A percentile compares a stretch with the other conserved stretches of the same genome.
phyloP scores from a whole-genome alignment of 2,113 vertebrate species.

The Manacus vitellinus region DNA sequence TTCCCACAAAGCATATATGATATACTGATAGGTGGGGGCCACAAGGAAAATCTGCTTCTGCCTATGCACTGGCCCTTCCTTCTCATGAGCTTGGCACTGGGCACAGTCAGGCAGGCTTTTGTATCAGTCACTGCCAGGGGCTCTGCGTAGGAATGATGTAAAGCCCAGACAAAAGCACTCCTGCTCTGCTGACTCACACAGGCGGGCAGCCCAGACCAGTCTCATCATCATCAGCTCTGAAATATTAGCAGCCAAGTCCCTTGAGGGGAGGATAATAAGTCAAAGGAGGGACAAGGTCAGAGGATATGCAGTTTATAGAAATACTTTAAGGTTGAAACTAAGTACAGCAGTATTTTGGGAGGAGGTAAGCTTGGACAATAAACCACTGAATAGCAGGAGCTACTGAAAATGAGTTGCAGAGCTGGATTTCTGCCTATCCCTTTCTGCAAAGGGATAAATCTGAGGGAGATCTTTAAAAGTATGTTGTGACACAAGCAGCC shows the following conservation, averaged over 20 bases:
- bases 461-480: not conserved
- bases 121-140: not conserved
- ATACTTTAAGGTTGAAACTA: not conserved
- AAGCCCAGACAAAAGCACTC: not conserved
- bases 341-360: not conserved
- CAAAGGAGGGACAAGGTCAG: not conserved
- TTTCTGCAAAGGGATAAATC: not conserved
- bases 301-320: not conserved
- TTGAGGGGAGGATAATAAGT: not conserved
- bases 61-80: not conserved
- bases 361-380: not conserved
- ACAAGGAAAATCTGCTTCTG: not conserved
- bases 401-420: not conserved
- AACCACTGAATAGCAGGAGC: not conserved
- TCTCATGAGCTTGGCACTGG: rapidly evolving
- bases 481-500: not conserved
- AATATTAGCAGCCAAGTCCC: not conserved
- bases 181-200: not conserved
- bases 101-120: not conserved
- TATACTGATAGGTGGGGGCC: not conserved
- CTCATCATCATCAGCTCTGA: not conserved
- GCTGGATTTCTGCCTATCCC: not conserved
- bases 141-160: rapidly evolving
- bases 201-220: not conserved
- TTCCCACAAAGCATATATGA: not conserved